Evolutionary conservation across 1,140 invertebrate species (phyloP).

Genomic region (Trypoxylus dichotomus): DNA sequence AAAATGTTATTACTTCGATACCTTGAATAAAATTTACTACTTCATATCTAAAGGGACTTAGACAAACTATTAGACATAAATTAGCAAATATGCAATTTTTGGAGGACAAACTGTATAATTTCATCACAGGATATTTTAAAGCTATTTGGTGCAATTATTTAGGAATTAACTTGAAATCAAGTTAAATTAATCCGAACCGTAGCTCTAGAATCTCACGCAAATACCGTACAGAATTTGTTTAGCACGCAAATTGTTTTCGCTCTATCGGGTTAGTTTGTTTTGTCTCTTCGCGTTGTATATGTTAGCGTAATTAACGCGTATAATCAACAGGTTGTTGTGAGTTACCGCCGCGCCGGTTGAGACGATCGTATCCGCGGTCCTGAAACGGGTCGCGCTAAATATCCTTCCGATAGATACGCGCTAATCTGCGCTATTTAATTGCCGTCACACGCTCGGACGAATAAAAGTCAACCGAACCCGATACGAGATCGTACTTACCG

Average conservation of each 20-base stretch:
- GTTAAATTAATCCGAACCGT: background rate
- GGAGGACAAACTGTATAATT: too few relatives aligned
- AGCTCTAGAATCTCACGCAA: background rate
- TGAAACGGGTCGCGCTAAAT: background rate
- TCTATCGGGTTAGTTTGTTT: conserved; percentile 9
- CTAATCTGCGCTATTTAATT: background rate
- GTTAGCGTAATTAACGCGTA: background rate
- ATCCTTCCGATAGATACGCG: background rate
- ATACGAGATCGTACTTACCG: background rate
- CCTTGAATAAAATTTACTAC: too few relatives aligned
- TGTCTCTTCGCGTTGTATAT: conserved; percentile 3
- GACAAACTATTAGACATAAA: too few relatives aligned
- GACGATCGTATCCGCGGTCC: background rate
- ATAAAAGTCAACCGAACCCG: background rate
- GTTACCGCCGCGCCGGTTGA: background rate
- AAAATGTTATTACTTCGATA: too few relatives aligned
- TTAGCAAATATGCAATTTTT: too few relatives aligned
- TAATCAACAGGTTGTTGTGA: background rate
- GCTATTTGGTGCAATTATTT: too few relatives aligned
- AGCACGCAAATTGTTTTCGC: background rate
- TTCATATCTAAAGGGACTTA: too few relatives aligned
- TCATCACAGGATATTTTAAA: too few relatives aligned
- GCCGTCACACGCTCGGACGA: background rate
- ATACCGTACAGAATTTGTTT: background rate
- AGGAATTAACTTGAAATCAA: too few relatives aligned